Conservation (phyloP, 2,113 vertebrate species). For the Daboia siamensis region DNA sequence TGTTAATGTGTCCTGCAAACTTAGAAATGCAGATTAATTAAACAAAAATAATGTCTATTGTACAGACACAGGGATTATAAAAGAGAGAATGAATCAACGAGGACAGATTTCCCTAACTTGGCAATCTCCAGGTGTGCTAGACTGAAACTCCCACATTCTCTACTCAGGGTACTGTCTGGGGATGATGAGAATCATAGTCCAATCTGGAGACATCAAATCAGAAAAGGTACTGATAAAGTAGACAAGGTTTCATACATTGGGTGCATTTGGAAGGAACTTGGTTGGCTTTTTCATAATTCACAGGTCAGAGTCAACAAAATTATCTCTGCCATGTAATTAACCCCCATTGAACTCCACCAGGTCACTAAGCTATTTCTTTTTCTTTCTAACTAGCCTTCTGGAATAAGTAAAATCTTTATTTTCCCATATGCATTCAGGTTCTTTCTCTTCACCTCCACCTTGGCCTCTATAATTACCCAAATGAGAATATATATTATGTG, state of each 20-base stretch:
- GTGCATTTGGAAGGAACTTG: background rate
- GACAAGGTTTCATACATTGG: background rate
- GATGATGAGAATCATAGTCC: background rate
- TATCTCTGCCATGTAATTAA: conserved; percentile 15
- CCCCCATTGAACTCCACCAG: conserved; percentile 16
- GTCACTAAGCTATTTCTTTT: background rate
- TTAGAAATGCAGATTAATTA: background rate
- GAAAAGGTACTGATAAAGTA: background rate
- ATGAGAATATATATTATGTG: background rate
- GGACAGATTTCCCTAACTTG: background rate
- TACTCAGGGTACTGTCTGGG: background rate
- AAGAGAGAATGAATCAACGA: background rate
- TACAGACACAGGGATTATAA: background rate
- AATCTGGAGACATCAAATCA: background rate
- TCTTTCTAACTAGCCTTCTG: background rate
- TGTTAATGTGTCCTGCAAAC: background rate
- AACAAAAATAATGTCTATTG: background rate
- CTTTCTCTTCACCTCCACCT: background rate
- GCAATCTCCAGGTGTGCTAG: background rate
- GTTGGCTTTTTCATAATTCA: conserved; percentile 1
- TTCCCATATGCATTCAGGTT: background rate
- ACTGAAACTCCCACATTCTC: background rate
- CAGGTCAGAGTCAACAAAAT: conserved; percentile 3
- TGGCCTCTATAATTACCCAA: conserved; percentile 11
- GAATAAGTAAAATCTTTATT: conserved; percentile 24